A percentile compares a stretch with the other conserved stretches of the same genome.
Conservation (phyloP, 2,797 vertebrate species). For the Leptoclinus maculatus region DNA sequence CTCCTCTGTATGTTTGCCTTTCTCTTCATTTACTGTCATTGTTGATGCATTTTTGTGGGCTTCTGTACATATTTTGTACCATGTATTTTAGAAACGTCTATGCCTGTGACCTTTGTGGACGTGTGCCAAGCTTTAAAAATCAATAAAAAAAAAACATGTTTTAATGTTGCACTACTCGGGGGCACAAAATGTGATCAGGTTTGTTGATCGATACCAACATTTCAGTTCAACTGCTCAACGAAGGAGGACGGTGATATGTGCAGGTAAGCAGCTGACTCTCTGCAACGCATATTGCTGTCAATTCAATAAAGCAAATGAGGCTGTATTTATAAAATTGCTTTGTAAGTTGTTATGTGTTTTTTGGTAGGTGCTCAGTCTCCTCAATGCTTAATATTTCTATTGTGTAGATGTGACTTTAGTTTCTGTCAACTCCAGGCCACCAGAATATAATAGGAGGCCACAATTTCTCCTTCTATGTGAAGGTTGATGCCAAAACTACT, state of each 20-base stretch:
- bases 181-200: background rate
- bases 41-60: background rate
- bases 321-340: background rate
- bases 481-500: background rate
- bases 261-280: slow-evolving; percentile 4
- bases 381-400: background rate
- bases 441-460: background rate
- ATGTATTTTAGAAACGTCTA: background rate
- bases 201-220: background rate
- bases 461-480: background rate
- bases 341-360: background rate
- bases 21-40: background rate
- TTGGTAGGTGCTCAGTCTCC: background rate
- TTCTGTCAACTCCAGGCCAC: background rate
- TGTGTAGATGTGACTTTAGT: background rate
- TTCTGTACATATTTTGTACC: background rate
- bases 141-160: background rate
- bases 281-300: background rate
- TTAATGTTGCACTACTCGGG: background rate
- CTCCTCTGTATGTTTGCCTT: background rate
- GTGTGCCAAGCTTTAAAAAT: background rate
- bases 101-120: background rate
- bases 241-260: background rate
- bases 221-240: slow-evolving; percentile 1
- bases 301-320: slow-evolving; percentile 3